Conservation (phyloP, 2,113 vertebrate genomes). For the Orcinus orca region DNA sequence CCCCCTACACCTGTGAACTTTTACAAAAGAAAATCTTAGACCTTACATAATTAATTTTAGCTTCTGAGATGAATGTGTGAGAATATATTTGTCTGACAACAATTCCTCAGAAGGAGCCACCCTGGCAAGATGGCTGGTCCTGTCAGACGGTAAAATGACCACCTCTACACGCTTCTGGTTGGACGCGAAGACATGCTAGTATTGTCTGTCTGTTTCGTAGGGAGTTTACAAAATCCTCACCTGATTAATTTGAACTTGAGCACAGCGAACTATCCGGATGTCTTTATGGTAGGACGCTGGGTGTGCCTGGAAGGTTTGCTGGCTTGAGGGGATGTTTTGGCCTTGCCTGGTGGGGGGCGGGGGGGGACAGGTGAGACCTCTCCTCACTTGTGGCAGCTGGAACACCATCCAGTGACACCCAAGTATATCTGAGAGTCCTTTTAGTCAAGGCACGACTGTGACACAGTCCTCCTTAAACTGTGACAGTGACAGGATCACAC, state of each 20-base stretch:
- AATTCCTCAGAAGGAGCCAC: not conserved
- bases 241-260: not conserved
- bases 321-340: not conserved
- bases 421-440: not conserved
- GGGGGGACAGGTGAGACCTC: not conserved
- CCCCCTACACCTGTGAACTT: not conserved
- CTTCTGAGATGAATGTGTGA: not conserved
- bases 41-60: not conserved
- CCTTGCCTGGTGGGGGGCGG: not conserved
- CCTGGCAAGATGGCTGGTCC: not conserved
- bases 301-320: not conserved
- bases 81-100: not conserved
- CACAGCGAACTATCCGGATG: not conserved
- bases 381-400: not conserved
- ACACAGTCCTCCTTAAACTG: not conserved
- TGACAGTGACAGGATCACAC: not conserved
- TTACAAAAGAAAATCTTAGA: not conserved
- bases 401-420: not conserved
- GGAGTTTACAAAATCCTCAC: not conserved
- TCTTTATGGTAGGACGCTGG: not conserved
- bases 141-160: not conserved
- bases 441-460: not conserved
- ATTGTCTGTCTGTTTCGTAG: not conserved
- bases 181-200: not conserved
- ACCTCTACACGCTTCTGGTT: not conserved